phyloP scores from a whole-genome alignment of 2,113 vertebrate species.

The Erythrocercus mccallii region DNA sequence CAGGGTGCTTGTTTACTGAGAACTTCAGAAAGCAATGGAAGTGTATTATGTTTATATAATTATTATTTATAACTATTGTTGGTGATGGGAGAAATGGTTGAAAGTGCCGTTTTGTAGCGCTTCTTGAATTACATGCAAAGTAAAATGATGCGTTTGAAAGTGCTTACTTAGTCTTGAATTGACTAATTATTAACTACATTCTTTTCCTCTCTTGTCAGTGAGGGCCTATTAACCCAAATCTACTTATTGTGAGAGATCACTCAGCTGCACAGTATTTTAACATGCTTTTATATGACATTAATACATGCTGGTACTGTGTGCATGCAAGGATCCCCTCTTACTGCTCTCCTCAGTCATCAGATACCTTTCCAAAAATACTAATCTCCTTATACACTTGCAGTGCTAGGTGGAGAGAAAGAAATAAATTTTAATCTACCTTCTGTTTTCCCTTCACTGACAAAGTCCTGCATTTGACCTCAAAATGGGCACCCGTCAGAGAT shows the following conservation, averaged over 20 bases:
- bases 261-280: neutral
- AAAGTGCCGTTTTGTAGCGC: constrained; percentile 5
- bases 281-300: neutral
- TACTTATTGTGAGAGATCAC: neutral
- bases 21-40: neutral
- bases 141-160: constrained; percentile 20
- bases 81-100: neutral
- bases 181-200: constrained; percentile 34
- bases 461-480: constrained; percentile 8
- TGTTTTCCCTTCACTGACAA: neutral
- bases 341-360: neutral
- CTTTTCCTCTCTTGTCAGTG: constrained; percentile 31
- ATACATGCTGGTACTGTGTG: neutral
- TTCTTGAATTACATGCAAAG: neutral
- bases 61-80: constrained; percentile 35
- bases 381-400: neutral
- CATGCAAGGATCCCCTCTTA: neutral
- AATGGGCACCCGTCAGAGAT: neutral
- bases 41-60: neutral
- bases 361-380: neutral
- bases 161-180: constrained; percentile 55
- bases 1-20: neutral
- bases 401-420: neutral
- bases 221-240: neutral
- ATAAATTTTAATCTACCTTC: neutral